Conservation (phyloP, 2,113 vertebrate species). For the Eulemur rufifrons region DNA sequence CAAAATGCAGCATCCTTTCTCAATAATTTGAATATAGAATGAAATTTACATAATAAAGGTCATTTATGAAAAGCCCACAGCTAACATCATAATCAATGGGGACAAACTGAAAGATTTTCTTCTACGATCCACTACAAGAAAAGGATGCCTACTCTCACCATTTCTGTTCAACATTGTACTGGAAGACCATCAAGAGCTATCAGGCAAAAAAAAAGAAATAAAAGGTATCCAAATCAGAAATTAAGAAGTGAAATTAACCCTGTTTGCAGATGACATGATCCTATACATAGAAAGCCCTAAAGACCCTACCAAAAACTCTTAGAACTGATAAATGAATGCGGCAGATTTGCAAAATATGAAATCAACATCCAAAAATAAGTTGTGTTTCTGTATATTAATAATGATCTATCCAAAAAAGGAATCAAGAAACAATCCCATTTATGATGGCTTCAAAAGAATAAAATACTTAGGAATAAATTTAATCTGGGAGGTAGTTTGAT, state of each 20-base stretch:
- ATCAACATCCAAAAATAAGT: background rate
- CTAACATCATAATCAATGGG: background rate
- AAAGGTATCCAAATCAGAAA: background rate
- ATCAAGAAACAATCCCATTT: background rate
- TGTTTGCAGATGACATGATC: background rate
- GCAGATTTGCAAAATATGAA: background rate
- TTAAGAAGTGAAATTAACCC: background rate
- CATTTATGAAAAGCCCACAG: background rate
- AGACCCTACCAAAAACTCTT: background rate
- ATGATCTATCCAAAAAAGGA: background rate
- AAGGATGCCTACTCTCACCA: background rate
- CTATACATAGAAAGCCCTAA: background rate
- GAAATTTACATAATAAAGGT: background rate
- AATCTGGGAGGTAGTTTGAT: background rate
- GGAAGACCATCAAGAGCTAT: background rate
- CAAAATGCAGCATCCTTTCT: background rate
- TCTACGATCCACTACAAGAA: background rate
- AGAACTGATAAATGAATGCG: background rate
- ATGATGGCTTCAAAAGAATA: background rate
- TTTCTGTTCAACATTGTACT: background rate
- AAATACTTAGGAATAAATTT: background rate
- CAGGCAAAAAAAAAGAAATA: background rate
- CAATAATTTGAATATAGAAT: background rate
- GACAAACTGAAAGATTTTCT: background rate
- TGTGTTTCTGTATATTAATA: no score